A percentile compares a stretch with the other conserved stretches of the same genome.
phyloP scores from a whole-genome alignment of 2,888 invertebrate genomes.

The Andrena chrysosceles region DNA sequence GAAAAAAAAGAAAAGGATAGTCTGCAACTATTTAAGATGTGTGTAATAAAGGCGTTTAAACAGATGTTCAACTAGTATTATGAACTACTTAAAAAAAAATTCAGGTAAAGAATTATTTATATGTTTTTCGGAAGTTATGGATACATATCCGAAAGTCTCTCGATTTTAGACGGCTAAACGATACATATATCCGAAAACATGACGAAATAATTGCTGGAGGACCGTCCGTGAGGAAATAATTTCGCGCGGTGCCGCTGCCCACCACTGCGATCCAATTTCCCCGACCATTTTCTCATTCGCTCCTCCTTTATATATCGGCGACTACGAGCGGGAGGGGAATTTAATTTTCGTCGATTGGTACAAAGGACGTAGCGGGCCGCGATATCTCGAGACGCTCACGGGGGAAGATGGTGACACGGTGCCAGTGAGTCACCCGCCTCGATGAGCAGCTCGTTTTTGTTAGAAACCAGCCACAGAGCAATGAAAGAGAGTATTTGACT shows the following conservation, averaged over 20 bases:
- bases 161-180: too few relatives aligned
- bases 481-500: too few relatives aligned
- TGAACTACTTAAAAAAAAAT: too few relatives aligned
- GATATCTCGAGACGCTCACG: conserved; percentile 56
- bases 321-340: conserved; percentile 48
- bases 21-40: too few relatives aligned
- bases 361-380: conserved; percentile 50
- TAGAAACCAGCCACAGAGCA: too few relatives aligned
- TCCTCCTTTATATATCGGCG: conserved; percentile 39
- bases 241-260: conserved; percentile 1
- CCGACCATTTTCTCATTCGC: conserved; percentile 49
- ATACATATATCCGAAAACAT: neutral
- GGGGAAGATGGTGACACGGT: conserved; percentile 5
- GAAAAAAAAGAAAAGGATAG: too few relatives aligned
- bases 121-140: too few relatives aligned
- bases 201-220: conserved; percentile 5
- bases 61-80: too few relatives aligned
- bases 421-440: conserved; percentile 51
- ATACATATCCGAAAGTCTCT: too few relatives aligned
- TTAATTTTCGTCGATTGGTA: conserved; percentile 68
- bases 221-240: conserved; percentile 40
- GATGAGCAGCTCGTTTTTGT: conserved; percentile 14
- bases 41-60: too few relatives aligned
- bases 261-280: conserved; percentile 46
- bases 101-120: too few relatives aligned